Base-by-base conservation (phyloP, 2,888 invertebrate genomes). In the Drosophila stalkeri region DNA sequence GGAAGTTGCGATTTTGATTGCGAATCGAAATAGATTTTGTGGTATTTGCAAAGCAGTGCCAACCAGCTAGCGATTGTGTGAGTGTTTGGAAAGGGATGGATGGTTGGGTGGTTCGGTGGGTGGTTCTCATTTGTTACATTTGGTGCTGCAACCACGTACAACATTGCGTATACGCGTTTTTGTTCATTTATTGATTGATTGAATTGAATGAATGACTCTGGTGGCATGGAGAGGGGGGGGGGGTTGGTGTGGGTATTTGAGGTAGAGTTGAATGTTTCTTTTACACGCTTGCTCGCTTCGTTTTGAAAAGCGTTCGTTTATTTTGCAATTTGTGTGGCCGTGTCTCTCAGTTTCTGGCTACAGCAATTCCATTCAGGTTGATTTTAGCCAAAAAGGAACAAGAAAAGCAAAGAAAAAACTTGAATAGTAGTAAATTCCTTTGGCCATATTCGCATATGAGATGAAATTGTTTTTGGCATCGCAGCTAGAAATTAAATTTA, bases 1-100 rank as follows among this genome's bases (percentile, higher is more conserved):
- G 90, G 91, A 90, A 91, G 91, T 91, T 88, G 81, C 86, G 91
- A 91, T 90, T 91, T 91, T 91, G 90, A 90, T 90, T 90, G 91
- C 87, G 89, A 89, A 90, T 89, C 84, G 86, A 89, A 89, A 90
- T 91, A 87, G 90, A 91, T 91, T 87, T 87, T 89, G 90, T 81
- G 87, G 91, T 91, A 89, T 90, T 91, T 87, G 80, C 77, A 80
- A 91, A 89, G 89, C 82, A 86, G 75, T 81, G 85, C 79, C 76
- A 87, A 78, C 73, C 77, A 73, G 70, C 65, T 62, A 27, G 49
- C 64, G 64, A 63, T 51, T 72, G 23, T 35, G 52, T 16, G 35
- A 37, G 52, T 54, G 52, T 23, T 35, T 55, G 41, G 39, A 5
- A 37, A n/a, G 54, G 41, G 59, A 44, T 23, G 35, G 60, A 31